phyloP scores from a whole-genome alignment of 2,113 vertebrate genomes.

The Anguilla rostrata region DNA sequence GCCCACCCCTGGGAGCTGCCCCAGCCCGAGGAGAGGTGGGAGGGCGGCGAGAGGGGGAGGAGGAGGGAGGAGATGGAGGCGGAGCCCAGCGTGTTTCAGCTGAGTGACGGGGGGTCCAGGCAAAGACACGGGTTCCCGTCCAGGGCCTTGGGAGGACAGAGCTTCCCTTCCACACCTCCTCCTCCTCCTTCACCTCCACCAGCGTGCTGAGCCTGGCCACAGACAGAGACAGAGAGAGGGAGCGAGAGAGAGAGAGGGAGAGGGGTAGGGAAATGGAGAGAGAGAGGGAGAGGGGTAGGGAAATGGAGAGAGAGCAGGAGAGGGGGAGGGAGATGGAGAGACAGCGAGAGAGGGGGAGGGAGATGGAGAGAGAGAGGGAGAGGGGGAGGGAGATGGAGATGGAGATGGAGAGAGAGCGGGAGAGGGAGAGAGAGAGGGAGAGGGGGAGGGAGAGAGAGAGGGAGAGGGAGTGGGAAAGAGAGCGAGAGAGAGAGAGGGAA shows the following conservation, averaged over 20 bases:
- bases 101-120: conserved; percentile 70
- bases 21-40: conserved; percentile 60
- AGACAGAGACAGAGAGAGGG: conserved; percentile 35
- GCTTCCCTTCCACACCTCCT: conserved; percentile 49
- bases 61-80: conserved; percentile 70
- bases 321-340: conserved; percentile 38
- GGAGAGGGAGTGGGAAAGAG: not conserved
- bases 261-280: conserved; percentile 20
- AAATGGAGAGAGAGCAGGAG: not conserved
- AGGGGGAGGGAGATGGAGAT: not conserved
- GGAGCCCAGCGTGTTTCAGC: conserved; percentile 78
- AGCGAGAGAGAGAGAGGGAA: not conserved
- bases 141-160: conserved; percentile 45
- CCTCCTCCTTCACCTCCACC: conserved; percentile 48
- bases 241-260: conserved; percentile 32
- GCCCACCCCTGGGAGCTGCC: conserved; percentile 75
- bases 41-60: conserved; percentile 59
- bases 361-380: not conserved
- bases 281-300: not conserved
- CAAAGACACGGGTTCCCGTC: conserved; percentile 53
- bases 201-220: conserved; percentile 56
- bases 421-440: not conserved
- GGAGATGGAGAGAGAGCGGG: conserved; percentile 24
- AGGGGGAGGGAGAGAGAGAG: conserved; percentile 24
- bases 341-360: conserved; percentile 30